Percentiles rank a stretch among this genome's conserved stretches.
These are phyloP conservation scores for Ibidorhyncha struthersii DNA, from an alignment of 2,113 vertebrate species.

Conservation along the genomic window DNA sequence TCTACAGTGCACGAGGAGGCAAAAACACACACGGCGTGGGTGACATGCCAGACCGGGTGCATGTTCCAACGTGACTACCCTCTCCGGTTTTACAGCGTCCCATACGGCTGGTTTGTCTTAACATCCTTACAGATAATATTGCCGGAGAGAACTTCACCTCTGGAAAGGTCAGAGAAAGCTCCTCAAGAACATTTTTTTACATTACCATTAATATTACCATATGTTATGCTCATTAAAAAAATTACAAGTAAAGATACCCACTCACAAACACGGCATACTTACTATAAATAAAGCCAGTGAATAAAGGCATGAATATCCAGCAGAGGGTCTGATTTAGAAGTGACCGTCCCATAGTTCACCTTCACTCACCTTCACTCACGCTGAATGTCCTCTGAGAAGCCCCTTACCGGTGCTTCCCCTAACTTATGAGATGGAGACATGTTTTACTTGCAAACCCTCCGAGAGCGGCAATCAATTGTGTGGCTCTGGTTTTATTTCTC, in stretches of 20 bases:
- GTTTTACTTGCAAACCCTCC: conserved; percentile 71
- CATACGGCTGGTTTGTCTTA: background rate
- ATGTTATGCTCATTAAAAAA: background rate
- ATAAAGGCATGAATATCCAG: conserved; percentile 24
- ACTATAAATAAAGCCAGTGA: conserved; percentile 2
- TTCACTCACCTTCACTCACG: conserved; percentile 74
- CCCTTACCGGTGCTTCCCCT: conserved; percentile 41
- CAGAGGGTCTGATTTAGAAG: conserved; percentile 20
- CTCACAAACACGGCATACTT: background rate
- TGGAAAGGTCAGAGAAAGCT: background rate
- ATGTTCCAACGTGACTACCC: background rate
- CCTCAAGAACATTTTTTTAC: background rate
- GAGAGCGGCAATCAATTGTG: conserved; percentile 66
- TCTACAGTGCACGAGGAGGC: conserved; percentile 7
- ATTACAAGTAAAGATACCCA: background rate
- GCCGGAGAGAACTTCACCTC: background rate
- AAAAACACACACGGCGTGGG: conserved; percentile 25
- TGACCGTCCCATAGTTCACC: conserved; percentile 7
- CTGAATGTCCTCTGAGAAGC: conserved; percentile 30
- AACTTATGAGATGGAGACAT: conserved; percentile 38
- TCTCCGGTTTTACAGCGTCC: background rate
- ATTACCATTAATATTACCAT: background rate
- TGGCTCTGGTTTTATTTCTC: conserved; percentile 67
- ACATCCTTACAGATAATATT: background rate
- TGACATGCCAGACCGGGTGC: background rate